Conservation (phyloP, 2,888 invertebrate genomes). For the Sthenelais limicola region DNA sequence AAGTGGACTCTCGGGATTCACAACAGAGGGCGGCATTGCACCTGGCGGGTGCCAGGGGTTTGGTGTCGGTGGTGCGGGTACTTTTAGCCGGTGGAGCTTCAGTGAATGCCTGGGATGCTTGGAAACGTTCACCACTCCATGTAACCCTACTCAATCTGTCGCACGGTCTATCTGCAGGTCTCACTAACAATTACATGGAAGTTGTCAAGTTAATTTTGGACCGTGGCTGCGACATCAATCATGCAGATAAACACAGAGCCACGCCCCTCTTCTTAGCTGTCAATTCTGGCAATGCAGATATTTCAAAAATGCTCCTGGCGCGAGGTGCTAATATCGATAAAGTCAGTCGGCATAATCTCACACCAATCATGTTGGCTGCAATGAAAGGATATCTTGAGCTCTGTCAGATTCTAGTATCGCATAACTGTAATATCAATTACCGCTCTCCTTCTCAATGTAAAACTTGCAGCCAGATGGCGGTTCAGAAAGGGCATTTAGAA, state of each 20-base stretch:
- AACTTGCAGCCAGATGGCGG: constrained; percentile 38
- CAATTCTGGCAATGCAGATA: constrained; percentile 37
- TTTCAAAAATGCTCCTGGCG: constrained; percentile 34
- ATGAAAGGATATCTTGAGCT: constrained; percentile 43
- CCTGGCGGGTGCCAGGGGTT: constrained; percentile 37
- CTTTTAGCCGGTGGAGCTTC: constrained; percentile 38
- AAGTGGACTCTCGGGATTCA: constrained; percentile 5
- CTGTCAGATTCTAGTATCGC: constrained; percentile 21
- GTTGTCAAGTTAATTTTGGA: constrained; percentile 37
- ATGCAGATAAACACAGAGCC: constrained; percentile 36
- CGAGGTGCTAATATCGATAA: constrained; percentile 41
- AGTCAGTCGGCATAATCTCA: constrained; percentile 42
- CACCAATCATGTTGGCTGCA: constrained; percentile 43
- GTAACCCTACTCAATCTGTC: constrained; percentile 45
- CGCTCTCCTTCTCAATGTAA: constrained; percentile 22
- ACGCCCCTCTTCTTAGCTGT: constrained; percentile 47
- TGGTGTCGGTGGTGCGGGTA: constrained; percentile 10
- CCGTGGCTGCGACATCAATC: constrained; percentile 38
- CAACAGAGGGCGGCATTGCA: constrained; percentile 12
- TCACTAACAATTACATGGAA: constrained; percentile 19
- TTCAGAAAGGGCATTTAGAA: constrained; percentile 38
- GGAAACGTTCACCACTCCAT: constrained; percentile 47
- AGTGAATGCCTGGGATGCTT: constrained; percentile 41
- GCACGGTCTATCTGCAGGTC: constrained; percentile 5
- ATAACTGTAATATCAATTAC: constrained; percentile 43